Evolutionary conservation across 1,140 invertebrate species (phyloP), one percentile per base, ranked within the genome.

Genomic region (Cylas formicarius): DNA sequence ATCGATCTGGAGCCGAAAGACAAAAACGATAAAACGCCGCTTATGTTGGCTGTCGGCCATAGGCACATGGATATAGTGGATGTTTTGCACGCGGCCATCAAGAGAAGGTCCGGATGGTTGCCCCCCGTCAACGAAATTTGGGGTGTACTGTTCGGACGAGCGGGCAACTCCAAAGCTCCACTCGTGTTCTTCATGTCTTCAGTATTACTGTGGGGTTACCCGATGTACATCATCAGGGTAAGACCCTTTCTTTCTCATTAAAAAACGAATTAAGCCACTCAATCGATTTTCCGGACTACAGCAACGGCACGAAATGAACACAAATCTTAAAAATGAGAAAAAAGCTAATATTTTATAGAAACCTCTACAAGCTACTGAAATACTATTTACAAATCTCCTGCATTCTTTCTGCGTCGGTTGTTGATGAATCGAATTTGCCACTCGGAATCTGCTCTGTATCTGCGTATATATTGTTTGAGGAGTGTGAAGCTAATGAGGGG

Each of bases 1-100:
- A 82, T 88, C 10, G 87, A 90, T 56, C 64, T 93, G 32, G 82
- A 89, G 54, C 81, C 87, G 1, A 72, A 80, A 3, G 90, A 93
- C 58, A 92, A 91, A 63, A 93, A 93, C 68, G 86, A 86, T 1
- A 91, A 91, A 68, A 93, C 87, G 0, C 90, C 90, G 0, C 63
- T 92, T 9, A 85, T 90, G 72, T 66, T 95, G 29, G 90, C 90
- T 1, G 81, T 83, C 59, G 87, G 86, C 36, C 85, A 91, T 59
- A 76, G 87, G 16, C 88, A 93, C 62, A 77, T 77, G 13, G 84
- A 89, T 51, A 82, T 93, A 21, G 81, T 90, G 2, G 76, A 83
- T 42, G 75, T 90, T 28, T 66, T 95, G 0, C 81, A 85, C 51
- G 77, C 77, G 19, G 86, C 90, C 60, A 80, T 84, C 36, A 87